A percentile compares a stretch with the other conserved stretches of the same genome.
Evolutionary conservation across 1,140 invertebrate genomes (phyloP).

Genomic region (Wiebesia pumilae): DNA sequence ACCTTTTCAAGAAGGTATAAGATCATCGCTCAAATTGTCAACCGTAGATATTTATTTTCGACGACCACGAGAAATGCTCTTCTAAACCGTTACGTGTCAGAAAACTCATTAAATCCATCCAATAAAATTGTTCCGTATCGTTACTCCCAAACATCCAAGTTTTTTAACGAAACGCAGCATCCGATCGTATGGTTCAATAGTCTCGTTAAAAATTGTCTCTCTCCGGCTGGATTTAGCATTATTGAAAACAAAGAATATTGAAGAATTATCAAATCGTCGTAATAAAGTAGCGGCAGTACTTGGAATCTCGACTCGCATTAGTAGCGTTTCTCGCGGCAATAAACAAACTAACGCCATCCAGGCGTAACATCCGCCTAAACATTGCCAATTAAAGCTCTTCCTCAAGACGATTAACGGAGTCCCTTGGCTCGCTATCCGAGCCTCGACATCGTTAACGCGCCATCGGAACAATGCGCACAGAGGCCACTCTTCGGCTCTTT

Average conservation of each 20-base stretch:
- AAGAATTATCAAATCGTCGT: not conserved
- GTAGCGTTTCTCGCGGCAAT: not conserved
- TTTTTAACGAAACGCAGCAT: not conserved
- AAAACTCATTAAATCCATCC: too few species aligned
- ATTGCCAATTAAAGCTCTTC: not conserved
- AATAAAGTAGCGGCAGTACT: not conserved
- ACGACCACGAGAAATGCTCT: too few species aligned
- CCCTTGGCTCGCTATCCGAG: not conserved
- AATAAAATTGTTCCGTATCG: not conserved
- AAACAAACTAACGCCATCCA: not conserved
- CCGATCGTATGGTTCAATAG: too few species aligned
- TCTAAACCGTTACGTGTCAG: too few species aligned
- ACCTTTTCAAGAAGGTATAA: too few species aligned
- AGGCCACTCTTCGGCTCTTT: not conserved
- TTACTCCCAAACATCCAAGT: not conserved
- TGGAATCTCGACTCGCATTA: not conserved
- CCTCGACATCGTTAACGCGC: not conserved
- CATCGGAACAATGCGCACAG: conserved; percentile 23
- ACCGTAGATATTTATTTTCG: too few species aligned
- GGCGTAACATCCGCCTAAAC: not conserved
- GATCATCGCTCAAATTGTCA: too few species aligned
- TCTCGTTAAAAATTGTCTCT: too few species aligned
- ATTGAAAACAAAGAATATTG: not conserved
- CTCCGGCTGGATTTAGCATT: too few species aligned
- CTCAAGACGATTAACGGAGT: conserved; percentile 8